Evolutionary conservation across 92 coral and sea anemone genomes (phyloP), one percentile per base, ranked within the genome.

Genomic region (Phenganax marumi): DNA sequence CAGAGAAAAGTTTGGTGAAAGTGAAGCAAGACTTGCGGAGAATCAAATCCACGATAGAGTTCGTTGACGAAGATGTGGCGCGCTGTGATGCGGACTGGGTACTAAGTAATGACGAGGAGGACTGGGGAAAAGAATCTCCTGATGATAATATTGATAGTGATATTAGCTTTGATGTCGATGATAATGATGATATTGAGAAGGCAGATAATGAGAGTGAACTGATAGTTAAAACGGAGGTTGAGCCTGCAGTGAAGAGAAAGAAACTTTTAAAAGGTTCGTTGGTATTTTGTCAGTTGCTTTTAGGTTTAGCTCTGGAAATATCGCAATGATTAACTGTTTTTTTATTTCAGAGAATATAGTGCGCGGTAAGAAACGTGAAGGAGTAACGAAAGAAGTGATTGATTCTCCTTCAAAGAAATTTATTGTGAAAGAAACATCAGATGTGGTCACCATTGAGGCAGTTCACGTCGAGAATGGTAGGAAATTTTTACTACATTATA

Each of bases 1-100:
- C 43, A 33, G 43, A 33, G 43, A 33, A 33, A 76, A 85, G 49
- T 52, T 13, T 57, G 68, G 58, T 91, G 22, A 91, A 83, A 39
- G 96, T 95, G 17, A 90, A 83, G 62, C 98, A 95, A 82, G 84
- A 95, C 62, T 95, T 95, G 21, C 88, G 93, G 43, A 91, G 81
- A 25, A 95, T 95, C 23, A 46, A 66, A 12, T 92, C 91, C 57
- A 92, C 86, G 33, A 92, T 87, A 5, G 98, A 95, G 54, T 95
- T 92, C 79, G 90, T 80, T 22, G 93, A 91, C 19, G 98, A 95
- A 10, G 98, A 95, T 74, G 85, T 92, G 6, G 91, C 62, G 50
- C 85, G 81, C 23, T 10, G 47, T 48, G 81, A 26, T 19, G 72
- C 21, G 60, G 63, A 74, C 39, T 76, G 81, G 68, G 83, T 48